Evolutionary conservation across 2,797 vertebrate genomes (phyloP), one percentile per base, ranked within the genome.

Genomic region (Halcyon leucocephala): DNA sequence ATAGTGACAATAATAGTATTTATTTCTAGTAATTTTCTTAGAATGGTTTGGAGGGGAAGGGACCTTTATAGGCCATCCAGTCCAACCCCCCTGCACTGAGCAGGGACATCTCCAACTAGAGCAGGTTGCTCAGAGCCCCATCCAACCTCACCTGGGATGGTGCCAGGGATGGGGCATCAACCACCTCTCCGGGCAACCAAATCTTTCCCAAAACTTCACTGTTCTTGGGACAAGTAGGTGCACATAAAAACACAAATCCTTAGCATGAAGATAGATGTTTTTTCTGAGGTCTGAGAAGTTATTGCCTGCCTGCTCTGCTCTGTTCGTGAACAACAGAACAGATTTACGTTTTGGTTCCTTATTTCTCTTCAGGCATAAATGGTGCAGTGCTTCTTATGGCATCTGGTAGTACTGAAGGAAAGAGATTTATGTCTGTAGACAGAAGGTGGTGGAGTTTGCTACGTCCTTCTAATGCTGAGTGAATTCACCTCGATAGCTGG

Each of bases 221-320:
- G 35, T 31, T 3, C 46, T 82, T 74, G 57, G 46, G 54, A 12
- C 52, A 42, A 52, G 33, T 41, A n/a, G 66, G 28, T 84, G 28
- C 58, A 42, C 3, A 18, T 42, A 28, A 51, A 67, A 89, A 78
- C 41, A 46, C 35, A 25, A 37, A 29, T 54, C 39, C 64, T 80
- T 48, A 7, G 41, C 21, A 7, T 49, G 66, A 64, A 86, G 74
- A 72, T 20, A 71, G 12, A 86, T 73, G 37, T 64, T 49, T 80
- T 93, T 82, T 51, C 52, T 82, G 89, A 82, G 78, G 25, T 46
- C 29, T 82, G 86, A 55, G 76, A 26, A 82, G 61, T 62, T 49
- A 7, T 7, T 39, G 29, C 44, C 39, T 76, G 49, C 84, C 69
- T 81, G 58, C 3, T 67, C 49, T 33, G 37, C 39, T 65, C 31